These are phyloP conservation scores for Atrichornis clamosus DNA, from an alignment of 2,113 vertebrate species.

Conservation along the genomic window DNA sequence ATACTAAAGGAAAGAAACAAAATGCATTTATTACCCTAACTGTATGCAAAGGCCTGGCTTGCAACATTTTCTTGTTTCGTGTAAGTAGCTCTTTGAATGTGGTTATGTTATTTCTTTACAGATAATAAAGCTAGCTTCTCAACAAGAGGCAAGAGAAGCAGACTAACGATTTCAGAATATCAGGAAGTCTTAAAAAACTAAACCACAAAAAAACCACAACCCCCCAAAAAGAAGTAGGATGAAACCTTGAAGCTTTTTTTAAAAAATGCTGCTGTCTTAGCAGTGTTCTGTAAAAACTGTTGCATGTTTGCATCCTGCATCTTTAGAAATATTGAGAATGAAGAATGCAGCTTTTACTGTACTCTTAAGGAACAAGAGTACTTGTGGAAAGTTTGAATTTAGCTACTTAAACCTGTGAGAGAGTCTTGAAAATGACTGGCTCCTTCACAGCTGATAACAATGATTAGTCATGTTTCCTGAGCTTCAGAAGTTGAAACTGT, in stretches of 20 bases:
- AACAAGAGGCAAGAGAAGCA: neutral
- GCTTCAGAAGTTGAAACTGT: neutral
- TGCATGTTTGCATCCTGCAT: neutral
- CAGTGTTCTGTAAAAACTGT: neutral
- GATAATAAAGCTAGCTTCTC: neutral
- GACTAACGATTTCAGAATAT: neutral
- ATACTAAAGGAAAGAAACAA: neutral
- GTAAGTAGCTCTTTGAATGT: neutral
- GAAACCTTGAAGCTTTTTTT: neutral
- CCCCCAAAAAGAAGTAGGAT: neutral
- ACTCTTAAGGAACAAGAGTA: neutral
- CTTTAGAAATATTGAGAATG: neutral
- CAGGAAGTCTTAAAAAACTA: neutral
- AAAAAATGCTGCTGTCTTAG: neutral
- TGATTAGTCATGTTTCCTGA: neutral
- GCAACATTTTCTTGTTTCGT: neutral
- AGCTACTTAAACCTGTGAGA: neutral
- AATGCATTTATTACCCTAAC: neutral
- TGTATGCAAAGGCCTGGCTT: neutral
- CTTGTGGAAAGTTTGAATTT: neutral
- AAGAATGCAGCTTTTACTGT: neutral
- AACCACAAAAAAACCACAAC: neutral
- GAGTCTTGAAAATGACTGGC: neutral
- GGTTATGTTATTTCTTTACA: neutral
- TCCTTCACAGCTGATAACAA: fast-evolving